Evolutionary conservation across 1,140 invertebrate genomes (phyloP), one percentile per base, ranked within the genome.

Genomic region (Euwallacea similis): DNA sequence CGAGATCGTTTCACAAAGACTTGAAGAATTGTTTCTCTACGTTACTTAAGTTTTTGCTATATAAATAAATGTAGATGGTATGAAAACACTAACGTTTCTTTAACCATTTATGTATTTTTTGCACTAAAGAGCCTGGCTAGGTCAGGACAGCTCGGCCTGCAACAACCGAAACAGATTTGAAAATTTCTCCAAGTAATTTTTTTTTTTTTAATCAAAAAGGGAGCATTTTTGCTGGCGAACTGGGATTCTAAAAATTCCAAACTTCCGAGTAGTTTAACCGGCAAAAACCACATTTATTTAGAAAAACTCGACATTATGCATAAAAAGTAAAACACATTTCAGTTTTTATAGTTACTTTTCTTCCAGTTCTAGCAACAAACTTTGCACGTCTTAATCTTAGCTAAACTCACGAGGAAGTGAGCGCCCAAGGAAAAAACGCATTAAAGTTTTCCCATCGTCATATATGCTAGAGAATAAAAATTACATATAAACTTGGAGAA

Each of bases 1-100:
- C 46, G 46, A 47, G n/a, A 33, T 33, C 46, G 46, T 47, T 47
- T 47, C 46, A 47, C 46, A 47, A 47, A 47, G 46, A 47, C 21
- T 33, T 33, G 21, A 33, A 33, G 21, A 33, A 33, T 33, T 33
- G 21, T 33, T 33, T 4, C 21, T 33, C 21, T 33, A 33, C 21
- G 21, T 33, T 33, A 33, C 21, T 33, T 33, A 33, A 33, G 21
- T 33, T 33, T 33, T 33, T 33, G 21, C 21, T 33, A 33, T 4
- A 33, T 33, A 33, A 33, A 33, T 33, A 33, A 33, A 33, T 33
- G 21, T 33, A 33, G 21, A 33, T 33, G 21, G 21, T 33, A 33
- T 33, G 21, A 33, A 33, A 33, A 33, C 4, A 33, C 21, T 33
- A 33, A 33, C 4, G 21, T 4, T 33, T 33, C 4, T 33, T 33